Evolutionary conservation across 2,888 invertebrate genomes (phyloP), one percentile per base, ranked within the genome.

Genomic region (Aphodius granarius): DNA sequence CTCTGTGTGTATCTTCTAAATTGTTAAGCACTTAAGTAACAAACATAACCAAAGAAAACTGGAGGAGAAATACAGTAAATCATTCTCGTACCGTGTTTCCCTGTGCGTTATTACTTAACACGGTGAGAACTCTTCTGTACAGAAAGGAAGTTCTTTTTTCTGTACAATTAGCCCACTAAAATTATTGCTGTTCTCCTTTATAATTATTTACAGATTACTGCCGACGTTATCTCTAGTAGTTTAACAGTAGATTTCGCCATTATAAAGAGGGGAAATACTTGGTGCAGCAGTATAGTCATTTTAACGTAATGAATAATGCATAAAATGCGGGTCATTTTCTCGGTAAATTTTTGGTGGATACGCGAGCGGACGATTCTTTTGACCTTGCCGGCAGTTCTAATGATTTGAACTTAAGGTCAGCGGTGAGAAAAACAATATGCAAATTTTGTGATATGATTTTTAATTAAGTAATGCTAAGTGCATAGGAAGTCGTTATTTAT

Each of bases 391-490:
- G 66, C 6, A 13, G 66, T 65, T 72, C 75, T 75, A 75, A 72
- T 65, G 19, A 72, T 66, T 72, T 75, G 72, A 75, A 66, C 75
- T 75, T 72, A 63, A 75, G 75, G 75, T 75, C 75, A 75, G 66
- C 66, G 72, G 66, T 75, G 75, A 72, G 75, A 75, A 75, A 75
- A 75, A 75, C 72, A 75, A 66, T 66, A 75, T 75, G 75, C 75
- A 62, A 75, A 75, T 75, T 6, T 16, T 66, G 63, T 63, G 72
- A 18, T 72, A 72, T 21, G 63, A 72, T 62, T 72, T 72, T 72
- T 66, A 66, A 71, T 63, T 75, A 63, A 72, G 64, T 71, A 43
- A 43, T 43, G 13, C 43, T 82, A 83, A 83, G 83, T 43, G 43
- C 43, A 43, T 43, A 43, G 43, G 43, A 43, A 43, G 43, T 43